A percentile compares a stretch with the other conserved stretches of the same genome.
Conservation (phyloP, 2,888 invertebrate genomes). For the Lacanobia oleracea region DNA sequence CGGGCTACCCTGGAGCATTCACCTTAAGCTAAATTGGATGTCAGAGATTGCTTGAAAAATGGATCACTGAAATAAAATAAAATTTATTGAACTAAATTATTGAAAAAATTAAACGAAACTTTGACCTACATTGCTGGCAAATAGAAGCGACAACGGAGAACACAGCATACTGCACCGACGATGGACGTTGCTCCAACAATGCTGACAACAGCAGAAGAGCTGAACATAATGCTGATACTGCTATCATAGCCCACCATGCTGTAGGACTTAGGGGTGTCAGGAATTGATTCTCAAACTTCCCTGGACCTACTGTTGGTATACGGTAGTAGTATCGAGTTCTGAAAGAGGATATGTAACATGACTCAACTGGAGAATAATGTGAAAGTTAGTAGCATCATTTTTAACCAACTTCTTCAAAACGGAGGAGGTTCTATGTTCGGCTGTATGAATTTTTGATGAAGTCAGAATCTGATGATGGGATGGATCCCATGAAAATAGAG, state of each 20-base stretch:
- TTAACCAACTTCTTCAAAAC: too few relatives aligned
- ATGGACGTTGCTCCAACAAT: constrained; percentile 76
- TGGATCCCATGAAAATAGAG: too few relatives aligned
- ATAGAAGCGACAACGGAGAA: constrained; percentile 84
- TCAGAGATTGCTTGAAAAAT: too few relatives aligned
- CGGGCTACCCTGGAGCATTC: too few relatives aligned
- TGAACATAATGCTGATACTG: constrained; percentile 75
- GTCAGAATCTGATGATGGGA: too few relatives aligned
- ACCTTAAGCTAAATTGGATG: too few relatives aligned
- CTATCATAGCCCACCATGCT: constrained; percentile 81
- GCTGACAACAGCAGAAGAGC: constrained; percentile 78
- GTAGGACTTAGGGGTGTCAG: constrained; percentile 82
- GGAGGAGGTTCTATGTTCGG: too few relatives aligned
- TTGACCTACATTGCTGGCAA: constrained; percentile 84
- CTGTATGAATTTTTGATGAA: too few relatives aligned
- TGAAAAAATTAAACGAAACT: not conserved
- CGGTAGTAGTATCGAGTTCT: constrained; percentile 82
- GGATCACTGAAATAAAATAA: too few relatives aligned
- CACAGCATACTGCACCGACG: constrained; percentile 75
- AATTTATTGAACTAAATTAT: too few relatives aligned
- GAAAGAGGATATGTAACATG: constrained; percentile 46
- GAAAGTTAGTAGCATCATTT: too few relatives aligned
- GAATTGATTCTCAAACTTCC: constrained; percentile 85
- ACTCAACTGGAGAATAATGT: too few relatives aligned
- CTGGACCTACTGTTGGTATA: constrained; percentile 80